These are phyloP conservation scores for Chrysotoxum bicinctum DNA, from an alignment of 2,888 invertebrate genomes.

Conservation along the genomic window DNA sequence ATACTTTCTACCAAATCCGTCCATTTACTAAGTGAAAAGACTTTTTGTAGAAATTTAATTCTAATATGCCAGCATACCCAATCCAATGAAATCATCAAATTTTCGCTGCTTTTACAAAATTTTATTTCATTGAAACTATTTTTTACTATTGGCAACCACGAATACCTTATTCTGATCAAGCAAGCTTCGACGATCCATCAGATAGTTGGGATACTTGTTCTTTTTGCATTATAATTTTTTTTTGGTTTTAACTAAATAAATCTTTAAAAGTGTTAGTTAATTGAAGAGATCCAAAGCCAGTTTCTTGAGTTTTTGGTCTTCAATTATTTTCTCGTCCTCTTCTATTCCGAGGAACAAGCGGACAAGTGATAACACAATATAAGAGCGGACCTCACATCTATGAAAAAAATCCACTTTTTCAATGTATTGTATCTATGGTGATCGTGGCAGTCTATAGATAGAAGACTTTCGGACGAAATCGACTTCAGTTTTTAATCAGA, in stretches of 20 bases:
- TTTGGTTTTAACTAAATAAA: background rate
- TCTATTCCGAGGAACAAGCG: background rate
- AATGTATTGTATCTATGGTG: constrained; percentile 39
- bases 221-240: background rate
- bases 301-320: constrained; percentile 17
- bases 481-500: constrained; percentile 64
- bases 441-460: constrained; percentile 67
- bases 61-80: no score
- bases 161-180: background rate
- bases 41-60: no score
- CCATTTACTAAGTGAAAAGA: no score
- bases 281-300: constrained; percentile 28
- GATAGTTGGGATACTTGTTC: background rate
- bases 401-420: constrained; percentile 8
- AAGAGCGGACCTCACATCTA: constrained; percentile 1
- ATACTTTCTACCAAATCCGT: no score
- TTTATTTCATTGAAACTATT: background rate
- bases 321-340: background rate
- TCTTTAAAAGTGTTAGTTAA: constrained; percentile 26
- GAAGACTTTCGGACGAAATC: constrained; percentile 49
- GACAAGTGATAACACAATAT: background rate
- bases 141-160: background rate
- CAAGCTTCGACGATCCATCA: constrained; percentile 14
- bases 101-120: background rate
- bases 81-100: no score